phyloP scores from a whole-genome alignment of 2,797 vertebrate genomes.

The Sciurus carolinensis region DNA sequence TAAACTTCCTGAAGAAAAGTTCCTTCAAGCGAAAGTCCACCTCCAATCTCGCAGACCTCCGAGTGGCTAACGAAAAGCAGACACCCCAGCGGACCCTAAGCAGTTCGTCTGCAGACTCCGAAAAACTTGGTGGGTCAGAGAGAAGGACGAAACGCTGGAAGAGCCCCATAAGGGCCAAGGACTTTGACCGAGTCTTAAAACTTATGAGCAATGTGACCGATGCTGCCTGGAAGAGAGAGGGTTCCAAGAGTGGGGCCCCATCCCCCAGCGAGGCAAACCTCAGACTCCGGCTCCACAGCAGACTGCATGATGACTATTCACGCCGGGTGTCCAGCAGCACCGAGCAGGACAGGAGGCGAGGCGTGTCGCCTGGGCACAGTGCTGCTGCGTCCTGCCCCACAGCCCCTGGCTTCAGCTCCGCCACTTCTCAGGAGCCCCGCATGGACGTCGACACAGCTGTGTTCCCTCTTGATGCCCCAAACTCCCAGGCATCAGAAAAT shows the following conservation, averaged over 20 bases:
- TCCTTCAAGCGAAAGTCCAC: slow-evolving; percentile 94
- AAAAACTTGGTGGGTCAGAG: slow-evolving; percentile 83
- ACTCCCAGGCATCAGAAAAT: slow-evolving; percentile 43
- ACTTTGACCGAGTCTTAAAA: slow-evolving; percentile 92
- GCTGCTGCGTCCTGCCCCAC: slow-evolving; percentile 63
- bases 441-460: slow-evolving; percentile 61
- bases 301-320: slow-evolving; percentile 97
- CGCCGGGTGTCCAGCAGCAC: slow-evolving; percentile 92
- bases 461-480: slow-evolving; percentile 66
- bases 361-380: slow-evolving; percentile 85
- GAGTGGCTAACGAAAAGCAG: slow-evolving; percentile 80
- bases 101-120: slow-evolving; percentile 88
- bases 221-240: slow-evolving; percentile 89
- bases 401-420: slow-evolving; percentile 44
- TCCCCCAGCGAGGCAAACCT: slow-evolving; percentile 80
- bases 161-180: slow-evolving; percentile 91
- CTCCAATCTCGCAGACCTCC: slow-evolving; percentile 89
- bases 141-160: slow-evolving; percentile 88
- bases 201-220: slow-evolving; percentile 95
- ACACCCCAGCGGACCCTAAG: slow-evolving; percentile 90
- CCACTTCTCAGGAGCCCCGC: slow-evolving; percentile 22
- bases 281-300: slow-evolving; percentile 88
- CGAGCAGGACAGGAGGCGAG: slow-evolving; percentile 89
- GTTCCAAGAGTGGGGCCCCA: slow-evolving; percentile 46
- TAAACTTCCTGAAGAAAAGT: slow-evolving; percentile 92